phyloP scores from a whole-genome alignment of 2,113 vertebrate genomes.

The Crotophaga sulcirostris region DNA sequence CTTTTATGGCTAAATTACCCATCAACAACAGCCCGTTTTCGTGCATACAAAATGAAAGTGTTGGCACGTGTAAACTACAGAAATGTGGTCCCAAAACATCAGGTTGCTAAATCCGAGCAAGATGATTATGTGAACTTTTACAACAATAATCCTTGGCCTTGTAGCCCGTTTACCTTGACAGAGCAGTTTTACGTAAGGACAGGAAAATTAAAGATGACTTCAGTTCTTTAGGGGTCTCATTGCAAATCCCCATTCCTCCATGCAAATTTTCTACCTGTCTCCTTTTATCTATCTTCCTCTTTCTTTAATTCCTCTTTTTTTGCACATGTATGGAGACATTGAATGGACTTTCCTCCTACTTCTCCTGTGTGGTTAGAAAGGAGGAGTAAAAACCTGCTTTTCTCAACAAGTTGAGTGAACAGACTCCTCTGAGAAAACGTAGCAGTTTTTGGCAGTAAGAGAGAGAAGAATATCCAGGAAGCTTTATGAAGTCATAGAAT shows the following conservation, averaged over 20 bases:
- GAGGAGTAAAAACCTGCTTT: neutral
- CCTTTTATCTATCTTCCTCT: neutral
- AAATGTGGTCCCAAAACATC: neutral
- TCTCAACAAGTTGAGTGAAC: neutral
- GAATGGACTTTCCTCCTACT: neutral
- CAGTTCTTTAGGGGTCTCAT: neutral
- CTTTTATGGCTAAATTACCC: neutral
- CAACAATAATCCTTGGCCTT: neutral
- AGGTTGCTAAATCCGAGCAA: neutral
- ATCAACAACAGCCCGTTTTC: neutral
- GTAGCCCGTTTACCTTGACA: neutral
- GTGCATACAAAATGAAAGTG: neutral
- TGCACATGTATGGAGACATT: neutral
- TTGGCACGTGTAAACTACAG: neutral
- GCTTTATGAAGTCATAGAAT: neutral
- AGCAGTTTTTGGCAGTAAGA: neutral
- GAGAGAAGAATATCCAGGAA: neutral
- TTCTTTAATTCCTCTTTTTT: neutral
- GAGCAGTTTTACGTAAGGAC: neutral
- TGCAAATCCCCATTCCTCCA: neutral
- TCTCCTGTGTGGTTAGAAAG: neutral
- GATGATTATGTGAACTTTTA: neutral
- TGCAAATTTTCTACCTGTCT: neutral
- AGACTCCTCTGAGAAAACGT: neutral
- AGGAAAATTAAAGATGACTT: constrained; percentile 30